A percentile compares a stretch with the other conserved stretches of the same genome.
These are phyloP conservation scores for Limnodromus scolopaceus DNA, from an alignment of 2,797 vertebrate species.

Conservation along the genomic window DNA sequence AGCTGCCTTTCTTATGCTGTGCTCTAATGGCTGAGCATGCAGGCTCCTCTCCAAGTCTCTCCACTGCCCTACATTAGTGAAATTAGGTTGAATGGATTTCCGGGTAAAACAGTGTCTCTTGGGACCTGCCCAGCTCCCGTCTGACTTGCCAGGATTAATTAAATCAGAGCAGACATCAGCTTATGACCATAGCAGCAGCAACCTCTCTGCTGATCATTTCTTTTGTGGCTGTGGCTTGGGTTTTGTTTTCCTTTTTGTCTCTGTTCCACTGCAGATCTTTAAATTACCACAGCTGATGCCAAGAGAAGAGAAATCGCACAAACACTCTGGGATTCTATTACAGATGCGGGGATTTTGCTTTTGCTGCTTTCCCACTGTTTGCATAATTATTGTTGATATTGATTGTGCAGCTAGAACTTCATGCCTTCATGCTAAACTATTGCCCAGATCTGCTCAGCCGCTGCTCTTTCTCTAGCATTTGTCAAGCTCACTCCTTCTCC, in stretches of 20 bases:
- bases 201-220: conserved; percentile 70
- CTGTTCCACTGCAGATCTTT: conserved; percentile 66
- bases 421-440: neutral
- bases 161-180: conserved; percentile 77
- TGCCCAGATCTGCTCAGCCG: neutral
- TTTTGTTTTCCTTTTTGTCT: conserved; percentile 66
- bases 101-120: conserved; percentile 80
- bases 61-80: conserved; percentile 80
- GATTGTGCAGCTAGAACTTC: conserved; percentile 1
- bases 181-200: conserved; percentile 74
- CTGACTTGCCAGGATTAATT: conserved; percentile 83
- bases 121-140: conserved; percentile 77
- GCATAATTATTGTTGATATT: conserved; percentile 37
- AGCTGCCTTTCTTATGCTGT: conserved; percentile 66
- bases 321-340: conserved; percentile 16
- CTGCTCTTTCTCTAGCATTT: neutral
- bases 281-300: conserved; percentile 47
- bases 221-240: conserved; percentile 63
- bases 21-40: conserved; percentile 73
- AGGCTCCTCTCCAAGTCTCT: conserved; percentile 78
- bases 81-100: conserved; percentile 86
- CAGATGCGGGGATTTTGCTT: conserved; percentile 27
- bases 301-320: conserved; percentile 47
- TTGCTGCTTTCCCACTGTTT: conserved; percentile 37
- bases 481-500: neutral